Percentiles rank a stretch among this genome's conserved stretches.
Evolutionary conservation across 2,797 vertebrate genomes (phyloP).

Genomic region (Chrysocyon brachyurus): DNA sequence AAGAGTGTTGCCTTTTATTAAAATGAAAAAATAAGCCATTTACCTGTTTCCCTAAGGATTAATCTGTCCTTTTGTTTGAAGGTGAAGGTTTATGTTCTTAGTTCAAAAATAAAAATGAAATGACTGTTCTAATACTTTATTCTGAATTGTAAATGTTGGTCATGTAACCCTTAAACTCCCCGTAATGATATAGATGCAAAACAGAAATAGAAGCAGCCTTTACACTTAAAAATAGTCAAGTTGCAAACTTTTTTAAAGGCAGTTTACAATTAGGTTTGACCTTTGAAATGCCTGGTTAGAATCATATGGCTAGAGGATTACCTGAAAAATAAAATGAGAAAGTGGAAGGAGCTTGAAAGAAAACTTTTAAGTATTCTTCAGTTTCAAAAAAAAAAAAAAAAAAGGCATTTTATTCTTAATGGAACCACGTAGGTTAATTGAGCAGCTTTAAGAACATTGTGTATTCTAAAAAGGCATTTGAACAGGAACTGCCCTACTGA

Average conservation of each 20-base stretch:
- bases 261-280: conserved; percentile 59
- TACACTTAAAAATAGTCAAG: conserved; percentile 54
- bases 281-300: conserved; percentile 69
- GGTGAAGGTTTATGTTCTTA: conserved; percentile 5
- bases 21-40: conserved; percentile 70
- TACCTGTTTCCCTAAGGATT: conserved; percentile 39
- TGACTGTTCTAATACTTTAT: conserved; percentile 7
- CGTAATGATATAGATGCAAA: background rate
- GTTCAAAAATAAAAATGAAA: conserved; percentile 51
- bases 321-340: conserved; percentile 32
- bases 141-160: conserved; percentile 65
- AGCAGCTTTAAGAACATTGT: conserved; percentile 11
- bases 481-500: background rate
- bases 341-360: conserved; percentile 28
- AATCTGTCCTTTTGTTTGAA: conserved; percentile 32
- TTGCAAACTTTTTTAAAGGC: conserved; percentile 55
- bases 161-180: background rate
- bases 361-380: background rate
- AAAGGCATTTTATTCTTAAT: background rate
- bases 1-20: conserved; percentile 74
- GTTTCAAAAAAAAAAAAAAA: background rate
- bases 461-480: background rate
- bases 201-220: conserved; percentile 66
- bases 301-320: conserved; percentile 61
- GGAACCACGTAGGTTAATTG: background rate